A percentile compares a stretch with the other conserved stretches of the same genome.
Evolutionary conservation across 2,888 invertebrate species (phyloP).

Genomic region (Frankliniella intonsa): DNA sequence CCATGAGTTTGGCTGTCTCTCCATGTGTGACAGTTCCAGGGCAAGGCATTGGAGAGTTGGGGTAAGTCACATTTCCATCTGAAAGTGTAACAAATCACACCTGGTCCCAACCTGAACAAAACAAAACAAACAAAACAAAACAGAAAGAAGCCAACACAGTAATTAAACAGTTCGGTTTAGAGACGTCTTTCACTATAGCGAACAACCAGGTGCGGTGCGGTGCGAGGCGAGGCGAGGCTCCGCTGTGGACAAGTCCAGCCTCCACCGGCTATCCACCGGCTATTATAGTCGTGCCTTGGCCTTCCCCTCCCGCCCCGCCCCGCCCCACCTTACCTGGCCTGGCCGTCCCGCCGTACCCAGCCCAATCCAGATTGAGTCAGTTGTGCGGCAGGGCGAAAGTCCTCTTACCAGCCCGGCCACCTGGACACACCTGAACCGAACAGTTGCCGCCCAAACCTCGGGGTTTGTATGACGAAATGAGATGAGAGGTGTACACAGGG

Average conservation of each 20-base stretch:
- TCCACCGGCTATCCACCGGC: no score
- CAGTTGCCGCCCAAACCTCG: no score
- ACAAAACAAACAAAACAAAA: no score
- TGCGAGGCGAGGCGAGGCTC: no score
- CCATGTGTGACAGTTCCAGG: conserved; percentile 44
- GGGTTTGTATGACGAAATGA: no score
- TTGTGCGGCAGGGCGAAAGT: neutral
- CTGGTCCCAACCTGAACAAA: no score
- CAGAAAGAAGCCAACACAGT: neutral
- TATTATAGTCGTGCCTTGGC: no score
- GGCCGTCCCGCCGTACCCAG: conserved; percentile 41
- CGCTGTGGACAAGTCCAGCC: no score
- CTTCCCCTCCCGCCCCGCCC: neutral
- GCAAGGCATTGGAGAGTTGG: conserved; percentile 52
- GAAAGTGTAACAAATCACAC: neutral
- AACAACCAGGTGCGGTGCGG: no score
- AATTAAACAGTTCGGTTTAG: neutral
- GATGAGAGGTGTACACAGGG: no score
- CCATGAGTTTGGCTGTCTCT: conserved; percentile 48
- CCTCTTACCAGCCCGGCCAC: no score
- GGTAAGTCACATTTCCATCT: conserved; percentile 48
- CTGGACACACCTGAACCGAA: no score
- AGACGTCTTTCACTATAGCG: neutral
- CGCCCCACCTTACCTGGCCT: neutral
- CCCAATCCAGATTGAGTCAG: conserved; percentile 4